Percentiles rank a stretch among this genome's conserved stretches.
These are phyloP conservation scores for Piscicola geometra DNA, from an alignment of 2,888 invertebrate species.

Conservation along the genomic window DNA sequence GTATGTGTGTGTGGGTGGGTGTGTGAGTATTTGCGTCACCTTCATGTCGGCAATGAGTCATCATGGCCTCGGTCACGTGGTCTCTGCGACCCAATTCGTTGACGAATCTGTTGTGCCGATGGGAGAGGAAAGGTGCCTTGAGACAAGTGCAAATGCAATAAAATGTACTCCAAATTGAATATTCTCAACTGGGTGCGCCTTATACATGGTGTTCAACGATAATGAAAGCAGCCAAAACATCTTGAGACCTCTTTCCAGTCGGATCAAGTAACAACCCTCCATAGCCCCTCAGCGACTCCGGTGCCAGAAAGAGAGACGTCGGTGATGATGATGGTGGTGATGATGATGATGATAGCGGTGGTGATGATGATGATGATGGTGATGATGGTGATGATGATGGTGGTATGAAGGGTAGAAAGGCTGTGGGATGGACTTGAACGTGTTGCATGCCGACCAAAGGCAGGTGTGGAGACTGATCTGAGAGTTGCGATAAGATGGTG, in stretches of 20 bases:
- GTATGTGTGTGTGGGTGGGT: background rate
- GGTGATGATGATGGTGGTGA: background rate
- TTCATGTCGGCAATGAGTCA: constrained; percentile 34
- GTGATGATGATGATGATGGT: background rate
- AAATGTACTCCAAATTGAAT: no score
- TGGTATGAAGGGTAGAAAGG: no score
- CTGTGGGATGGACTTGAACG: constrained; percentile 44
- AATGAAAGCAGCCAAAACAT: no score
- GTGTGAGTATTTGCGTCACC: no score
- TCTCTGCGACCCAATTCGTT: constrained; percentile 42
- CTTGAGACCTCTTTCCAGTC: constrained; percentile 39
- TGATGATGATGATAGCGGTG: background rate
- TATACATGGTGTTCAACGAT: no score
- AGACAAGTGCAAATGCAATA: no score
- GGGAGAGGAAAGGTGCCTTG: no score
- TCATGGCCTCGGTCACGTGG: constrained; percentile 39
- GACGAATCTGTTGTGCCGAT: constrained; percentile 39
- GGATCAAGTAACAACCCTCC: constrained; percentile 41
- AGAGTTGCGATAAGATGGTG: no score
- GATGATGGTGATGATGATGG: constrained; percentile 22
- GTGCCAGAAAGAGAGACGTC: constrained; percentile 41
- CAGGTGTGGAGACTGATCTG: no score
- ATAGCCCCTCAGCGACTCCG: constrained; percentile 43
- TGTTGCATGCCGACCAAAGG: constrained; percentile 42
- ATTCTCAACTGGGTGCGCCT: no score